Percentiles rank a stretch among this genome's conserved stretches.
Evolutionary conservation across 53 echinoderm and acorn worm genomes (phyloP).

Genomic region (Glandiceps talaboti): DNA sequence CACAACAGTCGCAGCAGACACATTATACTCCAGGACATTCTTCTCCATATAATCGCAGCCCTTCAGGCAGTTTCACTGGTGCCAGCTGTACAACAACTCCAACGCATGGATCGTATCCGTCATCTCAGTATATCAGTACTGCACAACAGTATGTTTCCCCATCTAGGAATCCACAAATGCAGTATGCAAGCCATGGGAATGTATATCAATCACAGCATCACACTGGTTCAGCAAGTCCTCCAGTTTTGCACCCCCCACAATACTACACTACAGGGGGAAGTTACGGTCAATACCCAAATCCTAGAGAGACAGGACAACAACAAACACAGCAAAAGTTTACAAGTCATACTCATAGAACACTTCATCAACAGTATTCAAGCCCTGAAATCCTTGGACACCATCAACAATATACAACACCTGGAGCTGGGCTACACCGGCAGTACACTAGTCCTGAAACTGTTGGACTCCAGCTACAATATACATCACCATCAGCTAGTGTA

Average conservation of each 20-base stretch:
- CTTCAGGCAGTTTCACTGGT: not conserved
- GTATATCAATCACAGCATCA: too few relatives aligned
- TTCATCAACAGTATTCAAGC: not conserved
- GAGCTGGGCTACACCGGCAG: not conserved
- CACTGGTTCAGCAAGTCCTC: too few relatives aligned
- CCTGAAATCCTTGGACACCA: too few relatives aligned
- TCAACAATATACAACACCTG: too few relatives aligned
- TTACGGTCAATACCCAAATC: too few relatives aligned
- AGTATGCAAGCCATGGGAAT: not conserved
- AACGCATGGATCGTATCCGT: not conserved
- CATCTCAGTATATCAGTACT: not conserved
- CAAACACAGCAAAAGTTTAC: too few relatives aligned
- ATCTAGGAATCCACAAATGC: not conserved
- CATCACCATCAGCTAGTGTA: too few relatives aligned
- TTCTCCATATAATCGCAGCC: not conserved
- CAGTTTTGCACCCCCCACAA: not conserved
- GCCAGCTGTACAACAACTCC: not conserved
- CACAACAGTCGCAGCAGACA: not conserved
- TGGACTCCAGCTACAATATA: not conserved
- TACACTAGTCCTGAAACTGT: not conserved
- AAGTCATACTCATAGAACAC: not conserved
- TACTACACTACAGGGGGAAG: too few relatives aligned
- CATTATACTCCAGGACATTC: not conserved
- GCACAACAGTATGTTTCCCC: too few relatives aligned
- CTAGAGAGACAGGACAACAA: too few relatives aligned